Conservation (phyloP, 2,888 invertebrate genomes). For the Drosophila monieri region DNA sequence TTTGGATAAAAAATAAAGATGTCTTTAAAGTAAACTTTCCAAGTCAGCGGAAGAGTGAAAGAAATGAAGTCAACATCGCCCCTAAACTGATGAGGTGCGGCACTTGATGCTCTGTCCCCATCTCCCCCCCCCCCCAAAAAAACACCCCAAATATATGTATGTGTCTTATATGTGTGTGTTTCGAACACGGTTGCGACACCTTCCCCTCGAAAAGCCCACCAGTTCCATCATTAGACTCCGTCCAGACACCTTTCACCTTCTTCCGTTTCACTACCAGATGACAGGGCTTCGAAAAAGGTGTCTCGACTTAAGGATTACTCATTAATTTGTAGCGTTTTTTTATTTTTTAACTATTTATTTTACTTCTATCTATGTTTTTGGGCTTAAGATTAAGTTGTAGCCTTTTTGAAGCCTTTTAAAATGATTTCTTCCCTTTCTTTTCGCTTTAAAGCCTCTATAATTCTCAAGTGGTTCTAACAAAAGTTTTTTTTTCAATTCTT, state of each 20-base stretch:
- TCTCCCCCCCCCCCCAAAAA: neutral
- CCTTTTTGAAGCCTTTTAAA: too few relatives aligned
- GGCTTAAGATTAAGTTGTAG: too few relatives aligned
- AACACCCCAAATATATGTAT: neutral
- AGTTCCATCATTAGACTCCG: neutral
- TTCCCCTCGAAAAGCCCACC: neutral
- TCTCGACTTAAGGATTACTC: neutral
- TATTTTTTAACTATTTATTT: neutral
- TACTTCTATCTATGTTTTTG: neutral
- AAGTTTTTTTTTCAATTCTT: too few relatives aligned
- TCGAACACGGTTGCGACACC: conserved; percentile 10
- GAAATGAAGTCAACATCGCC: conserved; percentile 32
- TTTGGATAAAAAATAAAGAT: too few relatives aligned
- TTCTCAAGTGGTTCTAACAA: too few relatives aligned
- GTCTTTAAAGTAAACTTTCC: neutral
- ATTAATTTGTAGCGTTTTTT: neutral
- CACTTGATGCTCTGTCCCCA: conserved; percentile 49
- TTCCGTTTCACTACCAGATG: conserved; percentile 7
- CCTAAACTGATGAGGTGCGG: conserved; percentile 71
- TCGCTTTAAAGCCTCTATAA: neutral
- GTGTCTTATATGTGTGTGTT: neutral
- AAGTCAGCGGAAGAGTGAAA: conserved; percentile 1
- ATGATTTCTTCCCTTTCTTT: neutral
- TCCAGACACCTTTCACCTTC: conserved; percentile 32
- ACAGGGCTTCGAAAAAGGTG: neutral